These are phyloP conservation scores for Drosophila bocqueti DNA, from an alignment of 1,140 invertebrate species.

Conservation along the genomic window DNA sequence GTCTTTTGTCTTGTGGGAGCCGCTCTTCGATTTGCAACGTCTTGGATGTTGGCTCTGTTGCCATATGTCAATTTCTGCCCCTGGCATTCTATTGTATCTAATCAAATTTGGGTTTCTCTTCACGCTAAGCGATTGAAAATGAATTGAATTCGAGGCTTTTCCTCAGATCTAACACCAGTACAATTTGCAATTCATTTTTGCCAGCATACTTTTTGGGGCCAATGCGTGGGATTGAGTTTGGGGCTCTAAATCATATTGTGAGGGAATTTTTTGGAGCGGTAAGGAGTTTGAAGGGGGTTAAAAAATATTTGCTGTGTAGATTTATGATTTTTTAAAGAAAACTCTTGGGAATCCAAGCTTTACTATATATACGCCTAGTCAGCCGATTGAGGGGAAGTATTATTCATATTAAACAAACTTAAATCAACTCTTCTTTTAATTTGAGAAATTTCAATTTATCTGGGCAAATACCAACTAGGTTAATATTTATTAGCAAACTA, in stretches of 20 bases:
- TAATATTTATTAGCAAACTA: too few species aligned
- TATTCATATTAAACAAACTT: not conserved
- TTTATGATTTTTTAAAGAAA: not conserved
- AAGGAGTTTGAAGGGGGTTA: not conserved
- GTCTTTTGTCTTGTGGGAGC: constrained; percentile 43
- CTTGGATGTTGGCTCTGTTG: constrained; percentile 25
- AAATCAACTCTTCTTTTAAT: not conserved
- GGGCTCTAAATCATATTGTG: not conserved
- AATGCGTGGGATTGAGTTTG: not conserved
- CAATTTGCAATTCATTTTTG: constrained; percentile 24
- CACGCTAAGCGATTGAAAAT: constrained; percentile 42
- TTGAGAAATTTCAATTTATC: not conserved
- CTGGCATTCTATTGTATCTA: constrained; percentile 53
- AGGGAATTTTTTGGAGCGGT: not conserved
- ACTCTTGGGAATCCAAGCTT: not conserved
- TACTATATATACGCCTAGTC: not conserved
- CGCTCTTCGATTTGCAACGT: constrained; percentile 18
- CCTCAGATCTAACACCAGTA: constrained; percentile 44
- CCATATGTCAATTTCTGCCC: constrained; percentile 48
- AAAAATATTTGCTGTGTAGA: not conserved
- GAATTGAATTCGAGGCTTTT: constrained; percentile 55
- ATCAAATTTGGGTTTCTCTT: constrained; percentile 62
- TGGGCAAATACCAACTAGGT: too few species aligned
- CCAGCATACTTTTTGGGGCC: constrained; percentile 58
- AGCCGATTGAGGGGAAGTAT: not conserved